Base-by-base conservation (phyloP, 1,140 invertebrate genomes). In the Ips nitidus region DNA sequence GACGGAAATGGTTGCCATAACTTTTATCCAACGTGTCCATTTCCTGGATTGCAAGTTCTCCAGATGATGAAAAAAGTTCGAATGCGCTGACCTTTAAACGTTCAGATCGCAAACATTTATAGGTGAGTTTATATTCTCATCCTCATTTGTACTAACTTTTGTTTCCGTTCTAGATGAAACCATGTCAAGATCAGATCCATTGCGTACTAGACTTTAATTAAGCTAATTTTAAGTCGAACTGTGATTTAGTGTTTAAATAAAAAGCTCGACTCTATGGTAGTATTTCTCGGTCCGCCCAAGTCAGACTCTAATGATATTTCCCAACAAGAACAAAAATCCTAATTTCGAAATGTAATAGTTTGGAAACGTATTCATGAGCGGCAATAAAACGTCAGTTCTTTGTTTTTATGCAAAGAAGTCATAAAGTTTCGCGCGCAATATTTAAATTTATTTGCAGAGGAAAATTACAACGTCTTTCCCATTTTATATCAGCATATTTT, bases 1-100 rank as follows among this genome's bases (percentile, higher is more conserved):
- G 88, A 90, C 75, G 88, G 88, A 73, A 86, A 88, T 73, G 88
- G 88, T 55, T 90, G 89, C 73, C 87, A 90, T 76, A 87, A 89
- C 75, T 89, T 90, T 80, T 90, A 89, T 75, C 88, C 88, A 2
- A 84, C 83, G 37, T 90, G 89, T 76, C 89, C 89, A 3, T 81
- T 90, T 70, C 86, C 88, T 37, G 85, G 87, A 8, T 78, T 85
- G 40, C 86, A 87, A 78, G 88, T 90, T 40, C 79, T 89, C 55
- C 84, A 86, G 75, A 87, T 90, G 83, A 87, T 90, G 83, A 89
- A 89, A 80, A 88, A 88, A 80, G 83, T 88, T 57, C 78, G 84
- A 64, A 76, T 87, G 70, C 82, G 82, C 55, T 86, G 78, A 70
- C 57, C 45, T 39, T 56, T 36, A 7, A 37, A 56, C 38, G 45